Conservation (phyloP, 1,140 invertebrate genomes). For the Aphelenchoides besseyi region DNA sequence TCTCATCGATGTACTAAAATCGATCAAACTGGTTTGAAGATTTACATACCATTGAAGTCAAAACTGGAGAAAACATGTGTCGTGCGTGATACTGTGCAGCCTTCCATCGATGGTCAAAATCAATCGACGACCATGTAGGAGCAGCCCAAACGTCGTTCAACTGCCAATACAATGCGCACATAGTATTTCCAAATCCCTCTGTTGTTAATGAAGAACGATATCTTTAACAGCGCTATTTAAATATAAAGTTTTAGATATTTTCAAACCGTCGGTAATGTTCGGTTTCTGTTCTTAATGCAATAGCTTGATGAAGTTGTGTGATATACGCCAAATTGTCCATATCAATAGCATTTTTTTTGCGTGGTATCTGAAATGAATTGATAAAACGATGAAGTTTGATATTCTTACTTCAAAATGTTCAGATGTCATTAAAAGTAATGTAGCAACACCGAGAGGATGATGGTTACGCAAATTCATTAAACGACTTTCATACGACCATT, state of each 20-base stretch:
- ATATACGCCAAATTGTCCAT: conserved; percentile 50
- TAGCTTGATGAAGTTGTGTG: conserved; percentile 76
- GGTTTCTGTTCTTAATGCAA: conserved; percentile 79
- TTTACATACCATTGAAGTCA: conserved; percentile 47
- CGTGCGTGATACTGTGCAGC: conserved; percentile 55
- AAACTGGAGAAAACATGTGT: conserved; percentile 51
- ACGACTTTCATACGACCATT: conserved; percentile 69
- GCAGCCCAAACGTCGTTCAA: conserved; percentile 96
- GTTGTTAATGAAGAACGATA: conserved; percentile 50
- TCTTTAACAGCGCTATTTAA: conserved; percentile 37
- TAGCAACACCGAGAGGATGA: conserved; percentile 71
- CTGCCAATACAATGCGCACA: conserved; percentile 98
- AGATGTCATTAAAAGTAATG: conserved; percentile 45
- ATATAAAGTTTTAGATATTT: conserved; percentile 64
- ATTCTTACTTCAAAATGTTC: conserved; percentile 12
- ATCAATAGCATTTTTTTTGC: background rate
- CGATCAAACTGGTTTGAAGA: conserved; percentile 13
- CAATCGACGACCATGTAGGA: conserved; percentile 89
- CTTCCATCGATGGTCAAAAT: conserved; percentile 59
- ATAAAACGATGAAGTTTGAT: background rate
- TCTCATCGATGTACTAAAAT: conserved; percentile 44
- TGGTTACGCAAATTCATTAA: conserved; percentile 78
- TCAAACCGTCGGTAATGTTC: conserved; percentile 80
- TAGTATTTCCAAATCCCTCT: conserved; percentile 67
- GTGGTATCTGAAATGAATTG: background rate